Percentiles rank a stretch among this genome's conserved stretches.
Conservation (phyloP, 1,140 invertebrate genomes). For the Drosophila orosa region DNA sequence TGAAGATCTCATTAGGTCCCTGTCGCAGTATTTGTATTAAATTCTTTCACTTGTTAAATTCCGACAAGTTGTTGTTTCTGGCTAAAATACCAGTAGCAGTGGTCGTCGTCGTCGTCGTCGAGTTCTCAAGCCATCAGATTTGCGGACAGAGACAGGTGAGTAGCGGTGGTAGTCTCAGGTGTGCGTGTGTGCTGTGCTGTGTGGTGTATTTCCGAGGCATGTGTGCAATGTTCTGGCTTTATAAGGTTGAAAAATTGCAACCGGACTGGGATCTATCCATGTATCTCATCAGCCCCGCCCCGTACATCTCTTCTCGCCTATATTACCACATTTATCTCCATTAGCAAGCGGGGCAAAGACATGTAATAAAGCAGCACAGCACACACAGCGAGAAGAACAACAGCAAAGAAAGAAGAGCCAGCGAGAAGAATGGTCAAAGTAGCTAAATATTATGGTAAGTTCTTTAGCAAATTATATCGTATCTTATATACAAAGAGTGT, state of each 20-base stretch:
- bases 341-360: conserved; percentile 31
- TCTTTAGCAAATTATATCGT: background rate
- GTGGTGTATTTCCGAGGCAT: conserved; percentile 41
- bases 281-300: conserved; percentile 23
- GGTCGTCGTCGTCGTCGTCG: background rate
- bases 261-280: conserved; percentile 62
- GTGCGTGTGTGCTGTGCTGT: conserved; percentile 18
- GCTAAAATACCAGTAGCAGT: conserved; percentile 21
- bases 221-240: conserved; percentile 58
- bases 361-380: conserved; percentile 16
- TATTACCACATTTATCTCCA: conserved; percentile 42
- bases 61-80: conserved; percentile 16
- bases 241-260: conserved; percentile 77
- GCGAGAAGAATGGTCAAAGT: conserved; percentile 8
- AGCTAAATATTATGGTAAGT: background rate
- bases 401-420: conserved; percentile 12
- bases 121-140: conserved; percentile 47
- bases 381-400: conserved; percentile 1
- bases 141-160: conserved; percentile 28
- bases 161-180: conserved; percentile 10
- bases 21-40: conserved; percentile 53
- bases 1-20: conserved; percentile 62
- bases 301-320: conserved; percentile 5
- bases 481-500: background rate
- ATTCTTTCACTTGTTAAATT: conserved; percentile 72